Base-by-base conservation (phyloP, 2,888 invertebrate species). In the Biston betularia region DNA sequence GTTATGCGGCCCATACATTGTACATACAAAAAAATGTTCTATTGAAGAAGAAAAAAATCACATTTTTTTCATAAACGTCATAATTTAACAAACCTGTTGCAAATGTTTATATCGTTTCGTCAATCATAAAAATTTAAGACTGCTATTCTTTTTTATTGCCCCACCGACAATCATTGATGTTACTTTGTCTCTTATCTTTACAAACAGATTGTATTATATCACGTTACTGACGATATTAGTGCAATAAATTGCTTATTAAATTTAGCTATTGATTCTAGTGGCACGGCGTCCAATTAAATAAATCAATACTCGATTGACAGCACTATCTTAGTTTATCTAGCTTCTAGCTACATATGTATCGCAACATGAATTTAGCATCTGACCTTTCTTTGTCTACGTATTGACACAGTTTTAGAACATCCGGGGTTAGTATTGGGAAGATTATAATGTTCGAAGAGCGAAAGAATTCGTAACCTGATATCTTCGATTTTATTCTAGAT, bases 311-410 rank as follows among this genome's bases (percentile, higher is more conserved):
- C 10, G 38, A 65, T 61, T 65, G 60, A 56, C 61, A 60, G 49
- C 42, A 42, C 56, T 15, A 52, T 61, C 53, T 54, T 54, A 15
- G 55, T 48, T 50, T 50, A 24, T 40, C 46, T 48, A 57, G 57
- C 50, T 65, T 40, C 63, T 63, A 11, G 49, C 46, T 40, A n/a
- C n/a, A n/a, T n/a, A 60, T 56, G 61, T 65, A 65, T 60, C 59
- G 38, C 40, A 52, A 52, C 65, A 61, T 65, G 65, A 65, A 66
- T 66, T 62, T 61, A 62, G 65, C 65, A 62, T 57, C 61, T 62
- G 65, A 66, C 65, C 56, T 66, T 66, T 66, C 65, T 66, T 66
- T 66, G 61, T 66, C 56, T 66, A 15, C 53, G 48, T 52, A 53
- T 62, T 66, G 65, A 62, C 65, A 66, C 60, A 52, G 57, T 61